Evolutionary conservation across 2,797 vertebrate species (phyloP).

Genomic region (Acrossocheilus wenchowensis): DNA sequence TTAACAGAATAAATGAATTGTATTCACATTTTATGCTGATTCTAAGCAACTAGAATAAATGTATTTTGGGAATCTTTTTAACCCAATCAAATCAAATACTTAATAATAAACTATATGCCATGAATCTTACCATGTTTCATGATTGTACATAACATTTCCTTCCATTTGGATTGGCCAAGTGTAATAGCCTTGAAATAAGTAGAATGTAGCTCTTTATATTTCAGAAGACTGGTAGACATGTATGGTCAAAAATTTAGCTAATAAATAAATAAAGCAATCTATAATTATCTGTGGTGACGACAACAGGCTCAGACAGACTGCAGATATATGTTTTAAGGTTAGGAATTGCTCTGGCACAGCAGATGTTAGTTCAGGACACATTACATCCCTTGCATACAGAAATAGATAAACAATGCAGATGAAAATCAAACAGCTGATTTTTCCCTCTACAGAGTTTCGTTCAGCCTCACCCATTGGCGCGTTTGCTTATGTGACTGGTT

Average conservation of each 20-base stretch:
- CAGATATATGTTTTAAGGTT: not conserved
- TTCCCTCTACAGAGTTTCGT: slow-evolving; percentile 17
- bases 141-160: too few relatives aligned
- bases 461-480: slow-evolving; percentile 11
- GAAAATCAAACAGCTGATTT: not conserved
- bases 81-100: not conserved
- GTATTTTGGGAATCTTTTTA: not conserved
- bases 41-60: not conserved
- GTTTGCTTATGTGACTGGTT: slow-evolving; percentile 43
- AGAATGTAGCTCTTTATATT: too few relatives aligned
- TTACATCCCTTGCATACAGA: not conserved
- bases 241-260: not conserved
- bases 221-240: too few relatives aligned
- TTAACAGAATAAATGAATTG: not conserved
- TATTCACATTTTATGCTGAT: not conserved
- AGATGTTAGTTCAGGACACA: not conserved
- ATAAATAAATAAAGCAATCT: not conserved
- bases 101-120: not conserved
- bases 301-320: not conserved
- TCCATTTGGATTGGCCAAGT: not conserved
- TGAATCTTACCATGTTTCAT: not conserved
- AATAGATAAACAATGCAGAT: slow-evolving; percentile 1
- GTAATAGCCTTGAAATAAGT: not conserved
- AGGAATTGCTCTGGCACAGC: not conserved
- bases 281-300: not conserved